phyloP scores from a whole-genome alignment of 1,140 invertebrate genomes.

The Nautilus pompilius region DNA sequence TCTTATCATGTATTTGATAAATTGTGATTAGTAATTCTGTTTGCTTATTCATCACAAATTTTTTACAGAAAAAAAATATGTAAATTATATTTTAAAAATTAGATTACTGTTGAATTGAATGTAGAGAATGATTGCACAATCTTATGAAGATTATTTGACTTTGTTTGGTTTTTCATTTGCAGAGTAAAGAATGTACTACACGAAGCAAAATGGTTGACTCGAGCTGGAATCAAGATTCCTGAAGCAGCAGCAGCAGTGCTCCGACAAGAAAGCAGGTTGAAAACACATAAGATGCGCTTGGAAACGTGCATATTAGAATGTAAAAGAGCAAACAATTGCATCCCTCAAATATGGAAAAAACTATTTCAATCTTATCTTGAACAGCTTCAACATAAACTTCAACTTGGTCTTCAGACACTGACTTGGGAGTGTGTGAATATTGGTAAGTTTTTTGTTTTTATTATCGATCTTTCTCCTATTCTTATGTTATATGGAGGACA shows the following conservation, averaged over 20 bases:
- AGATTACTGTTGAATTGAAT: background rate
- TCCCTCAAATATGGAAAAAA: slow-evolving; percentile 37
- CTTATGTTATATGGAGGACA: no score
- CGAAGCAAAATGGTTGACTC: slow-evolving; percentile 52
- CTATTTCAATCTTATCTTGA: slow-evolving; percentile 46
- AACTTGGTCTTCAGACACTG: slow-evolving; percentile 49
- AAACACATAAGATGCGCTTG: slow-evolving; percentile 53
- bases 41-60: no score
- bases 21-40: no score
- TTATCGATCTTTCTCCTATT: background rate
- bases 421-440: slow-evolving; percentile 58
- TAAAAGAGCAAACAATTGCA: slow-evolving; percentile 17
- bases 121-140: background rate
- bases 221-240: slow-evolving; percentile 50
- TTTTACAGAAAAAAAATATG: no score
- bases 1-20: no score
- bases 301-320: slow-evolving; percentile 23
- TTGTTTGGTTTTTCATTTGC: slow-evolving; percentile 14
- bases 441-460: slow-evolving; percentile 26
- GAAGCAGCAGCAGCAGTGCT: slow-evolving; percentile 45
- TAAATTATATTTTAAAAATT: background rate
- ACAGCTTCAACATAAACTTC: slow-evolving; percentile 45
- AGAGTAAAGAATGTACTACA: slow-evolving; percentile 53
- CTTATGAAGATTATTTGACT: background rate
- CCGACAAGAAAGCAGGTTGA: slow-evolving; percentile 50